phyloP scores from a whole-genome alignment of 2,888 invertebrate species.

The Xestia xanthographa region DNA sequence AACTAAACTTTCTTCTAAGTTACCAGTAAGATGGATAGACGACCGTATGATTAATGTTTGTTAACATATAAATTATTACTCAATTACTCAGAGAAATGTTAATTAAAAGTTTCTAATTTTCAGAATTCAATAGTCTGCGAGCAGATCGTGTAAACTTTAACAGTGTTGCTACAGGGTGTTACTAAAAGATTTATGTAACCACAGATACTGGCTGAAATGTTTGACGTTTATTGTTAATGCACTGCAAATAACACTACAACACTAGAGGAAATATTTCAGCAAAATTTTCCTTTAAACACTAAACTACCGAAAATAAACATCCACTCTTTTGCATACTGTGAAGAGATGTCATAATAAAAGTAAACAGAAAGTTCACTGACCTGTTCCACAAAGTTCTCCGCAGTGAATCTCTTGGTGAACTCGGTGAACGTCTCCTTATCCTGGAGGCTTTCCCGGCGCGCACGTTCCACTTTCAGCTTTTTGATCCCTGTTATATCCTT shows the following conservation, averaged over 20 bases:
- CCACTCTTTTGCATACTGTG: slow-evolving; percentile 44
- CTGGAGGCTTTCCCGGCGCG: slow-evolving; percentile 95
- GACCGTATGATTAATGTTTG: slow-evolving; percentile 26
- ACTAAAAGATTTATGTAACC: slow-evolving; percentile 4
- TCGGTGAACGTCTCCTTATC: slow-evolving; percentile 96
- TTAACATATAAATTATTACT: slow-evolving; percentile 49
- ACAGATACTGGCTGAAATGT: background rate
- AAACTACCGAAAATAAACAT: slow-evolving; percentile 20
- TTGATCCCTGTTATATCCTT: slow-evolving; percentile 98
- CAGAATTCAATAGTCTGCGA: slow-evolving; percentile 33
- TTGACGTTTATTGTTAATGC: slow-evolving; percentile 11
- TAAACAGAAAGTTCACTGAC: slow-evolving; percentile 88
- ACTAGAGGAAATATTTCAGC: slow-evolving; percentile 4
- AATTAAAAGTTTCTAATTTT: slow-evolving; percentile 46
- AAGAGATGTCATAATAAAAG: slow-evolving; percentile 19
- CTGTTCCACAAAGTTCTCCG: slow-evolving; percentile 97
- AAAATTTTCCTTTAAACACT: background rate
- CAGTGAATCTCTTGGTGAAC: slow-evolving; percentile 95
- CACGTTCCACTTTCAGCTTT: slow-evolving; percentile 97
- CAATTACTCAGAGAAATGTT: slow-evolving; percentile 37
- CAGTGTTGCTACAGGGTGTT: background rate
- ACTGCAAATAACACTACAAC: background rate
- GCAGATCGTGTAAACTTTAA: slow-evolving; percentile 4
- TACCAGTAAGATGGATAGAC: slow-evolving; percentile 1
- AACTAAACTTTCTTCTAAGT: slow-evolving; percentile 31